Percentiles rank a stretch among this genome's conserved stretches.
Evolutionary conservation across 1,140 invertebrate genomes (phyloP).

Genomic region (Listronotus oregonensis): DNA sequence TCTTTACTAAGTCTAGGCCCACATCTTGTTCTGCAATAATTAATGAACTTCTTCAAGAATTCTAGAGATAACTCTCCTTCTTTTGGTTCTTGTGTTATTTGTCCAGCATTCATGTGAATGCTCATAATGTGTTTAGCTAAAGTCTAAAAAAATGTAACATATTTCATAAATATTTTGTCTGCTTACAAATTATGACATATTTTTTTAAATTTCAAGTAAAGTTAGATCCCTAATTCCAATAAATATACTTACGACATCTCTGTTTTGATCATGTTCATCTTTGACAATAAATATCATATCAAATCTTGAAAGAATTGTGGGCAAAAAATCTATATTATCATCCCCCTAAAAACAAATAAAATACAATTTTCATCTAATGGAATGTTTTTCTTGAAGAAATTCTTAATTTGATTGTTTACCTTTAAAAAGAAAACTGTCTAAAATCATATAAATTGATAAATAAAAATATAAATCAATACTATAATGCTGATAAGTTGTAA

Average conservation of each 20-base stretch:
- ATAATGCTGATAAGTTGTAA: no score
- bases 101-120: slow-evolving; percentile 90
- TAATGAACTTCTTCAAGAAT: slow-evolving; percentile 92
- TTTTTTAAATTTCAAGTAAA: background rate
- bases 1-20: slow-evolving; percentile 86
- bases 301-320: slow-evolving; percentile 99
- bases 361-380: no score
- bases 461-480: no score
- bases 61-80: slow-evolving; percentile 84
- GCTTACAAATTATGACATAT: no score
- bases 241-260: slow-evolving; percentile 76
- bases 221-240: background rate
- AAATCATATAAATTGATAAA: no score
- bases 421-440: no score
- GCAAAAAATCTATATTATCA: slow-evolving; percentile 99
- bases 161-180: no score
- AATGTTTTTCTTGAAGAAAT: no score
- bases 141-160: slow-evolving; percentile 59
- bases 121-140: slow-evolving; percentile 97
- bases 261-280: slow-evolving; percentile 89
- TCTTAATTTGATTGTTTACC: no score
- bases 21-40: slow-evolving; percentile 86
- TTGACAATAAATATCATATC: slow-evolving; percentile 99
- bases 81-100: slow-evolving; percentile 65
- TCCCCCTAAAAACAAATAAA: slow-evolving; percentile 66